A percentile compares a stretch with the other conserved stretches of the same genome.
Conservation (phyloP, 2,888 invertebrate genomes). For the Conchocele bisecta region DNA sequence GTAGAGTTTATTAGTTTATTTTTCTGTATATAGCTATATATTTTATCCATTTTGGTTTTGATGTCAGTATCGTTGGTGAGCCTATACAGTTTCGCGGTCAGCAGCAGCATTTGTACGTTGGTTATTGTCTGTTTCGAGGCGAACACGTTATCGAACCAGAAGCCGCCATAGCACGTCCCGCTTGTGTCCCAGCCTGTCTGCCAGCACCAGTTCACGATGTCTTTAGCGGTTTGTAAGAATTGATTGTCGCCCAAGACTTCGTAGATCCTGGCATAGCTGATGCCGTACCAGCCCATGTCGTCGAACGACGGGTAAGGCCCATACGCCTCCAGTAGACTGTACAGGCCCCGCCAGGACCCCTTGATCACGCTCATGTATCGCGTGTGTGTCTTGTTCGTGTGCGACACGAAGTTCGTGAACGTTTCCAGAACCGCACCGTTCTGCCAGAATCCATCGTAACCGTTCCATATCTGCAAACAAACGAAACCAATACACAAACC, state of each 20-base stretch:
- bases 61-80: conserved; percentile 51
- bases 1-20: conserved; percentile 60
- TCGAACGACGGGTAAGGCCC: conserved; percentile 68
- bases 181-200: conserved; percentile 62
- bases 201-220: conserved; percentile 67
- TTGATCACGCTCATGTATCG: conserved; percentile 56
- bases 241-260: conserved; percentile 52
- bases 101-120: conserved; percentile 60
- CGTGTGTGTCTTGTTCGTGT: conserved; percentile 60
- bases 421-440: conserved; percentile 67
- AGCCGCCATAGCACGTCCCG: conserved; percentile 60
- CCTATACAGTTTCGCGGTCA: conserved; percentile 59
- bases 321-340: conserved; percentile 63
- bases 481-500: too few relatives aligned
- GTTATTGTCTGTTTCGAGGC: conserved; percentile 65
- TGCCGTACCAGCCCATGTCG: conserved; percentile 69
- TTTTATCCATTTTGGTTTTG: conserved; percentile 42
- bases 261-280: conserved; percentile 60
- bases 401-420: conserved; percentile 62
- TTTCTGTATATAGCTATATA: conserved; percentile 56
- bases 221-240: conserved; percentile 56
- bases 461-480: conserved; percentile 72
- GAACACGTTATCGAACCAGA: conserved; percentile 64
- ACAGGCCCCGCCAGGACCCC: conserved; percentile 51
- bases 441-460: conserved; percentile 71